Percentiles rank a stretch among this genome's conserved stretches.
These are phyloP conservation scores for Myotis planiceps DNA, from an alignment of 2,797 vertebrate species.

Conservation along the genomic window DNA sequence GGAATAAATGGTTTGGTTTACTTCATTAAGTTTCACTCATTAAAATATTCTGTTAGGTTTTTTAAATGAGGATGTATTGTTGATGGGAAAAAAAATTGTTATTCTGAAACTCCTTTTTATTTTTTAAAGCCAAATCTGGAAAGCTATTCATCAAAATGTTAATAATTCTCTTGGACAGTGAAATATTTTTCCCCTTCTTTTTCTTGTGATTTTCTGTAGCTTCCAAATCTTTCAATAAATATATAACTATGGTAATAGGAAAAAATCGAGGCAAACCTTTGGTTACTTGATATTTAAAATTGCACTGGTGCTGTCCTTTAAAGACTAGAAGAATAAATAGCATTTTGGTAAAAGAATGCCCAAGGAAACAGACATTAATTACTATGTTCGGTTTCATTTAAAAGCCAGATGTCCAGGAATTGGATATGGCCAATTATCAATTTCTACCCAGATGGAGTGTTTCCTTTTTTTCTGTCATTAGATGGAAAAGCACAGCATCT, in stretches of 20 bases:
- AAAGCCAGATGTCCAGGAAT: slow-evolving; percentile 72
- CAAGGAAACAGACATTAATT: slow-evolving; percentile 51
- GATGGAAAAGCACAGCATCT: slow-evolving; percentile 51
- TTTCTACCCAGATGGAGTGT: slow-evolving; percentile 66
- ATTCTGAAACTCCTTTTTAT: background rate
- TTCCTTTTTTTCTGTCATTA: slow-evolving; percentile 56
- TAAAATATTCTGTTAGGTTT: background rate
- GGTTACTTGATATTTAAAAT: slow-evolving; percentile 27
- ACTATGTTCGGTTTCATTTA: slow-evolving; percentile 54
- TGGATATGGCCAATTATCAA: slow-evolving; percentile 66
- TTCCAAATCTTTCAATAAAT: slow-evolving; percentile 25
- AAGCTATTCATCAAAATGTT: slow-evolving; percentile 15
- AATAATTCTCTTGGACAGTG: background rate
- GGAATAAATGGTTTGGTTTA: slow-evolving; percentile 26
- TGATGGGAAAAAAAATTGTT: background rate
- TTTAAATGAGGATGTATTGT: background rate
- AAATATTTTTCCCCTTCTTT: background rate
- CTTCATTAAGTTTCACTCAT: slow-evolving; percentile 38
- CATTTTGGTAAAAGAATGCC: slow-evolving; percentile 45
- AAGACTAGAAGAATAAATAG: slow-evolving; percentile 40
- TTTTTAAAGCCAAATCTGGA: slow-evolving; percentile 43
- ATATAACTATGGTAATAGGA: background rate
- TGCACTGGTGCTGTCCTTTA: slow-evolving; percentile 1
- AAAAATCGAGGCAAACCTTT: slow-evolving; percentile 33
- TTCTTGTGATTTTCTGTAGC: background rate